A percentile compares a stretch with the other conserved stretches of the same genome.
phyloP scores from a whole-genome alignment of 2,113 vertebrate genomes.

The Conger conger region DNA sequence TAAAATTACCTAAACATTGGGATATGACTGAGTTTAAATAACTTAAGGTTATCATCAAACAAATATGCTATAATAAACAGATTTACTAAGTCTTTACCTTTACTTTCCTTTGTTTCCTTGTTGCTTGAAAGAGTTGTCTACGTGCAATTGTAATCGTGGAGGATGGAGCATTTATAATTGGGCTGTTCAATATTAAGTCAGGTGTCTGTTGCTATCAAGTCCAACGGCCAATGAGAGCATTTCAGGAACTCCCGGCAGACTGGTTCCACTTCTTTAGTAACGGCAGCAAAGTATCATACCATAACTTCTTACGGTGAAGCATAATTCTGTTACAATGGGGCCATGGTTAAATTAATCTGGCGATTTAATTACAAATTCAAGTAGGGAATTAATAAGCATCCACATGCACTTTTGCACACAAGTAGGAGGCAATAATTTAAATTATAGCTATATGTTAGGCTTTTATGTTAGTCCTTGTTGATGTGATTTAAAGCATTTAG shows the following conservation, averaged over 20 bases:
- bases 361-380: not conserved
- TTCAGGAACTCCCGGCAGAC: slow-evolving; percentile 10
- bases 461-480: too few species aligned
- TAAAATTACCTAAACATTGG: not conserved
- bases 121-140: slow-evolving; percentile 28
- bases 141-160: slow-evolving; percentile 30
- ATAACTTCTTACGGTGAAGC: not conserved
- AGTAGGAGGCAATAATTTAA: too few species aligned
- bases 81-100: slow-evolving; percentile 14
- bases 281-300: not conserved
- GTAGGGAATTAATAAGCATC: not conserved
- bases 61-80: not conserved
- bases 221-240: slow-evolving; percentile 27
- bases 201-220: slow-evolving; percentile 23
- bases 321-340: not conserved
- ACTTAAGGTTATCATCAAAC: not conserved
- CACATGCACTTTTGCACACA: not conserved
- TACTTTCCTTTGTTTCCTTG: not conserved
- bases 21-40: not conserved
- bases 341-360: not conserved
- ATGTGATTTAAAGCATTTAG: too few species aligned
- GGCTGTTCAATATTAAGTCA: slow-evolving; percentile 27
- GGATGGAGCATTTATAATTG: slow-evolving; percentile 33
- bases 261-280: not conserved
- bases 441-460: too few species aligned